Evolutionary conservation across 1,140 invertebrate genomes (phyloP), one percentile per base, ranked within the genome.

Genomic region (Apis florea): DNA sequence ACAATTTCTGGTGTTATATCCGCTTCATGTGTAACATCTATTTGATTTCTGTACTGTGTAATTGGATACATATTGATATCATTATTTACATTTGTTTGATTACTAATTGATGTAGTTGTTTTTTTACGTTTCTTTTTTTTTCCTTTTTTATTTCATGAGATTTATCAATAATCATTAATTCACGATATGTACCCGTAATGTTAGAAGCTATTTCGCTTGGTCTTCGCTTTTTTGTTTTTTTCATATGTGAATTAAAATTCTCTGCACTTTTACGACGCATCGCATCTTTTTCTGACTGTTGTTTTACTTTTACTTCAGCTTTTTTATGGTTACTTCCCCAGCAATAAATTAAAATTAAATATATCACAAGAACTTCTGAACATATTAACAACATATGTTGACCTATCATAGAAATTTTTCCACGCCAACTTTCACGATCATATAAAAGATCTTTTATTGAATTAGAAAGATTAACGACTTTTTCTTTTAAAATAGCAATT

Each of bases 171-270:
- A 94, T 94, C 89, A 95, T 92, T 10, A 95, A 75, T 40, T 95
- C 93, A 56, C 93, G 88, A 79, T 96, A 95, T 8, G 94, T 94
- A 69, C 95, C 95, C 21, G 93, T 94, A 82, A 97, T 97, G 51
- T 95, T 51, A 83, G 97, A 94, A 0, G 96, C 96, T 85, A 97
- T 96, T 89, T 97, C 97, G 88, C 96, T 97, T 0, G 96, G 96
- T 70, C 97, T 91, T 47, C 96, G 93, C 71, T 95, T 95, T 85
- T 95, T 92, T 12, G 79, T 81, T 71, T 92, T 90, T 53, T 89
- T 95, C 1, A 26, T 13, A 89, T 85, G 89, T 85, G 95, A 93
- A 24, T 92, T 93, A 11, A 94, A 83, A 56, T 75, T 66, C 40
- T 83, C 89, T 63, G 86, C 82, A 69, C 88, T 91, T 85, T 88